Conservation (phyloP, 2,888 invertebrate genomes). For the Acholoe squamosa region DNA sequence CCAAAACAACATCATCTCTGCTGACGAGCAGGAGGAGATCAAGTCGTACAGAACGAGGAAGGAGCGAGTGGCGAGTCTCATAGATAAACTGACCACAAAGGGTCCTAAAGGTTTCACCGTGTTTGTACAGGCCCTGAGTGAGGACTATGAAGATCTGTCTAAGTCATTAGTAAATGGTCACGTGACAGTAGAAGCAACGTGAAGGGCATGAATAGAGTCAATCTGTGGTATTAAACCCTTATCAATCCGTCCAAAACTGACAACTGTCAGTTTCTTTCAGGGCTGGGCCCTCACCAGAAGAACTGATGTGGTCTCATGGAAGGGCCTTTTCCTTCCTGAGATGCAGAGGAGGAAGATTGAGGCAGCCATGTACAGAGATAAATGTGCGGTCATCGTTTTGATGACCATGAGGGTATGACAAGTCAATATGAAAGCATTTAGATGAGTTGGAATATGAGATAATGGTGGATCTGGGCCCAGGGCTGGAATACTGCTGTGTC, state of each 20-base stretch:
- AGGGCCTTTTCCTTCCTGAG: too few relatives aligned
- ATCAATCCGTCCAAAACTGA: conserved; percentile 34
- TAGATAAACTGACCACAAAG: conserved; percentile 17
- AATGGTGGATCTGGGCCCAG: neutral
- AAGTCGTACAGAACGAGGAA: neutral
- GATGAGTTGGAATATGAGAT: neutral
- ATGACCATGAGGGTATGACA: too few relatives aligned
- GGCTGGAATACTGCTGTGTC: neutral
- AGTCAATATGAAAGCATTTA: neutral
- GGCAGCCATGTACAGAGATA: too few relatives aligned
- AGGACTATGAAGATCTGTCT: conserved; percentile 49
- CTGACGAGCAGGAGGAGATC: conserved; percentile 48
- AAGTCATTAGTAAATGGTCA: conserved; percentile 21
- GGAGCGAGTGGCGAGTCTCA: neutral
- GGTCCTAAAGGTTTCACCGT: conserved; percentile 48
- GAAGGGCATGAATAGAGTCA: neutral
- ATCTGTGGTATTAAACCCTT: neutral
- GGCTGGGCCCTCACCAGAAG: neutral
- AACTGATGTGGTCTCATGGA: too few relatives aligned
- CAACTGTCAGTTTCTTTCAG: neutral
- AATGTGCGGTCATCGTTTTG: too few relatives aligned
- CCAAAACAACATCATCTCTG: conserved; percentile 18
- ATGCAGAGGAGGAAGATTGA: too few relatives aligned
- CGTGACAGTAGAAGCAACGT: conserved; percentile 28
- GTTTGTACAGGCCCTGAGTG: conserved; percentile 41